phyloP scores from a whole-genome alignment of 2,888 invertebrate species.

The Graphium colonna region DNA sequence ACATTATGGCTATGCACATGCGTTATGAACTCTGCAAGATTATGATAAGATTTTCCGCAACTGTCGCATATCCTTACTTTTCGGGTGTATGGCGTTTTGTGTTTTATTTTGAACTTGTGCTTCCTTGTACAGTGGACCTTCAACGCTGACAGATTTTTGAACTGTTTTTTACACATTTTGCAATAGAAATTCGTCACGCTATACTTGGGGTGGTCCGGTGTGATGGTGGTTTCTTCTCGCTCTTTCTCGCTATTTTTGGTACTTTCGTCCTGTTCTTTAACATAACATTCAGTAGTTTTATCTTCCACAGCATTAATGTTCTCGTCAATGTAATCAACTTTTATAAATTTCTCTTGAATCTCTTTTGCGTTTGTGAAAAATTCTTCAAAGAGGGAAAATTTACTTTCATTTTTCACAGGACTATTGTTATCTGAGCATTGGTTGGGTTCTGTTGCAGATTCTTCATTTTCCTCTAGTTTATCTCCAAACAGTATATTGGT shows the following conservation, averaged over 20 bases:
- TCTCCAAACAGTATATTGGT: slow-evolving; percentile 60
- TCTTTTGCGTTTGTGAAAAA: slow-evolving; percentile 36
- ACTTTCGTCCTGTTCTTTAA: neutral
- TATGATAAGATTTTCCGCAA: slow-evolving; percentile 40
- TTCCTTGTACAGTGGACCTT: slow-evolving; percentile 43
- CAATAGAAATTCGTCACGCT: slow-evolving; percentile 47
- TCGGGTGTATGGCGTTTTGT: slow-evolving; percentile 13
- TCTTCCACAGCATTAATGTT: too few species aligned
- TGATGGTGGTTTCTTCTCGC: neutral
- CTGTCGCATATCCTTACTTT: slow-evolving; percentile 38
- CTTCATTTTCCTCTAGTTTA: slow-evolving; percentile 12
- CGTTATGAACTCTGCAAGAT: slow-evolving; percentile 33
- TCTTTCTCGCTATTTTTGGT: slow-evolving; percentile 16
- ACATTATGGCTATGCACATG: slow-evolving; percentile 48
- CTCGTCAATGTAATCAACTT: too few species aligned
- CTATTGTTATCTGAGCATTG: slow-evolving; percentile 37
- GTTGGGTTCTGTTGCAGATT: slow-evolving; percentile 11
- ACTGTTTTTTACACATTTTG: slow-evolving; percentile 49
- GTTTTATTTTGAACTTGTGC: slow-evolving; percentile 41
- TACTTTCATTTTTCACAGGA: slow-evolving; percentile 33
- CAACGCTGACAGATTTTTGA: slow-evolving; percentile 34
- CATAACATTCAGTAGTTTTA: too few species aligned
- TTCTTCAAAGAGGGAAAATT: slow-evolving; percentile 40
- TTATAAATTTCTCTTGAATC: neutral
- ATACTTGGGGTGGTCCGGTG: slow-evolving; percentile 33